These are phyloP conservation scores for Diabrotica balteata DNA, from an alignment of 2,888 invertebrate species.

Conservation along the genomic window DNA sequence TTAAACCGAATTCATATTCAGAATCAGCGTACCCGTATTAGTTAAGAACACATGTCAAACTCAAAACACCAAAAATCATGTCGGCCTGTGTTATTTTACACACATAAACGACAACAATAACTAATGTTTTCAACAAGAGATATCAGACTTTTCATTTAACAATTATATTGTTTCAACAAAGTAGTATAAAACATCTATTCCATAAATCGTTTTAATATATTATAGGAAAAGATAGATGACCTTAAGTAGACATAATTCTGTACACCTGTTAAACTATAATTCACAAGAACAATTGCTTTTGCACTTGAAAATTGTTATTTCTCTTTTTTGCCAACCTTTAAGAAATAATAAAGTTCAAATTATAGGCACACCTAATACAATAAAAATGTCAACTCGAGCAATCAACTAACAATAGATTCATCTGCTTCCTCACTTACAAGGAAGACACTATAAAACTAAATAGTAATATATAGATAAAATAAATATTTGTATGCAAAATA, in stretches of 20 bases:
- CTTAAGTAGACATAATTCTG: neutral
- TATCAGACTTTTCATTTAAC: too few relatives aligned
- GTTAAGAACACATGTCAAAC: too few relatives aligned
- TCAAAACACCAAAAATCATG: too few relatives aligned
- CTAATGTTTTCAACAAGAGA: too few relatives aligned
- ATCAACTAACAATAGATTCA: neutral
- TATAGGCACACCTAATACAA: conserved; percentile 9
- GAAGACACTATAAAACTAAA: neutral
- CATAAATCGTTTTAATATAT: neutral
- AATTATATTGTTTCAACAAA: too few relatives aligned
- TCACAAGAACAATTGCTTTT: neutral
- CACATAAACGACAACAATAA: too few relatives aligned
- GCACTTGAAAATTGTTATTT: neutral
- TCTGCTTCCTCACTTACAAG: conserved; percentile 1
- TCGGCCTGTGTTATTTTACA: too few relatives aligned
- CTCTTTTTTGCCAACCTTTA: neutral
- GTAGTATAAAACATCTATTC: neutral
- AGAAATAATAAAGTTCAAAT: conserved; percentile 12
- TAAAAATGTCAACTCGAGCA: conserved; percentile 8
- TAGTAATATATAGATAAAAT: too few relatives aligned
- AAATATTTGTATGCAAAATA: too few relatives aligned
- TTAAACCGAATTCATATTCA: too few relatives aligned
- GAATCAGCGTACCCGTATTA: too few relatives aligned
- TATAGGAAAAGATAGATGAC: conserved; percentile 2
- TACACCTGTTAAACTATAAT: neutral